Evolutionary conservation across 2,888 invertebrate genomes (phyloP), one percentile per base, ranked within the genome.

Genomic region (Mactromeris polynyma): DNA sequence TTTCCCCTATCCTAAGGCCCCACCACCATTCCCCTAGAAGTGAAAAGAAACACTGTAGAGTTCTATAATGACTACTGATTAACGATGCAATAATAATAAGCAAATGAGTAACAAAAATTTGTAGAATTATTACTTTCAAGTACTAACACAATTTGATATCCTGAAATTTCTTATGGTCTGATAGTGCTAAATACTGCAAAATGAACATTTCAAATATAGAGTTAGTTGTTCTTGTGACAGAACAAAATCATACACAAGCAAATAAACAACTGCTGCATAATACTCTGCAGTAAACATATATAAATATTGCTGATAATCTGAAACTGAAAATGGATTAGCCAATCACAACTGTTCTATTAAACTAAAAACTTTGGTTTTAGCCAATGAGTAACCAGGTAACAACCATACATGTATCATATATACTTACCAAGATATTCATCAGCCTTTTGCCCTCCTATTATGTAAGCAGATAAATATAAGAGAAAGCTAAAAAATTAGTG

Each of bases 391-490:
- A 73, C 42, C 58, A 88, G 84, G 79, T 87, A 86, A 87, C 87
- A 89, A 82, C 54, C 80, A 81, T 85, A 89, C 87, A 85, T 85
- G 38, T 92, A 92, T 86, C 90, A 64, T 19, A 33, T 33, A 89
- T 92, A 93, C 93, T 93, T 89, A 93, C 93, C 93, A 87, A 92
- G 88, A 84, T 83, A 89, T 77, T 93, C 92, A 85, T 89, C 91
- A 31, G 89, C 89, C 82, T 54, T 88, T 84, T 87, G 83, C 64
- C 87, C 88, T 81, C 90, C 92, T 91, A 73, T 58, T 85, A 31
- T 73, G 85, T 77, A 78, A 80, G 83, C 79, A 83, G 58, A 83
- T 36, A 64, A 78, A 79, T 78, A 85, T 79, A 26, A 42, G 33
- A 64, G 17, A 78, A 79, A 81, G 58, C 58, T 81, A 36, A 36